Evolutionary conservation across 2,797 vertebrate species (phyloP), one percentile per base, ranked within the genome.

Genomic region (Cryptoblepharus egeriae): DNA sequence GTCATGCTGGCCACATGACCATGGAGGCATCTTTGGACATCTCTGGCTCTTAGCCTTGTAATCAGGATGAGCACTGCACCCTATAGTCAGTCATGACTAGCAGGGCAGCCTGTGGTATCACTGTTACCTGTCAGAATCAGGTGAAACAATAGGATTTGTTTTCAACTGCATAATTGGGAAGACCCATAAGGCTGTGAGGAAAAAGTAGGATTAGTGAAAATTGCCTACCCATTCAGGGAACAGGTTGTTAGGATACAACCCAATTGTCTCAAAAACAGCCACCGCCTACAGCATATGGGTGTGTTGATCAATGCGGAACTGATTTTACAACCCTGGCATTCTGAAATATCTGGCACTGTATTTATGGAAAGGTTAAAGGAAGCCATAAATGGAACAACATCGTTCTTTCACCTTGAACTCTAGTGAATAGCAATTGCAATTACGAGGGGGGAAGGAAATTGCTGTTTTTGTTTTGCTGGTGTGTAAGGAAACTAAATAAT

Each of bases 271-370:
- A 94, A 92, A 95, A 94, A 52, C 49, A 52, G 18, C 49, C 91
- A 92, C 94, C 95, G 95, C 95, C 92, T 94, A 92, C 88, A 92
- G 89, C 12, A 30, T 93, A 91, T 79, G 93, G 92, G 90, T 95
- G 93, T 83, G 93, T 93, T 93, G 87, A 11, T 22, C 22, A 94
- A 94, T 95, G 95, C 94, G 94, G 94, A 94, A 94, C 95, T 94
- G 91, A 94, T 95, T 96, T 94, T 92, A 87, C 94, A 92, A 90
- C 93, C 89, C 91, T 85, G 78, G 88, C 87, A 80, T 79, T 83
- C 85, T 95, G 93, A 96, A 96, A 91, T 93, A 94, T 95, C 88
- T 93, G 92, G 88, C 88, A 74, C 82, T 64, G 55, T 80, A 88
- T 91, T 91, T 69, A 92, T 88, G 87, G 83, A 85, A 82, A 91